Percentiles rank a stretch among this genome's conserved stretches.
phyloP scores from a whole-genome alignment of 37 sponge, comb jelly and placozoan genomes.

The Haliclona indistincta region DNA sequence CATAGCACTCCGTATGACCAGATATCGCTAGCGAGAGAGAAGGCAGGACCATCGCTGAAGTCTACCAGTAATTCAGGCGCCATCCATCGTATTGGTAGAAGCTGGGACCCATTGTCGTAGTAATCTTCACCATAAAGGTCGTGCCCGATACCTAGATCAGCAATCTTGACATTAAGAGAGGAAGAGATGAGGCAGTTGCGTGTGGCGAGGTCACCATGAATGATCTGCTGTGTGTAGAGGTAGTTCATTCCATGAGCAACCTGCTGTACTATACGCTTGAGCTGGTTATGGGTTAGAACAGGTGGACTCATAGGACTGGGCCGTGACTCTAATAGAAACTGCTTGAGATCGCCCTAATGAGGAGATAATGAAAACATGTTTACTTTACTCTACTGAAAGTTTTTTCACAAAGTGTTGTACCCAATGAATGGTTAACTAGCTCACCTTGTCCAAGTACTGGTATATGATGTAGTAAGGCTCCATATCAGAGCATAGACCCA shows the following conservation, averaged over 20 bases:
- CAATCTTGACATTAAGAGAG: conserved; percentile 70
- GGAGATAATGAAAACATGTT: neutral
- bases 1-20: conserved; percentile 91
- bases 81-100: conserved; percentile 92
- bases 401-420: neutral
- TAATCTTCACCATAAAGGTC: conserved; percentile 84
- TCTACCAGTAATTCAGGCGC: conserved; percentile 74
- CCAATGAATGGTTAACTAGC: conserved; percentile 1
- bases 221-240: conserved; percentile 74
- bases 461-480: conserved; percentile 89
- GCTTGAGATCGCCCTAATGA: conserved; percentile 79
- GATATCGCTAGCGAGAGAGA: conserved; percentile 86
- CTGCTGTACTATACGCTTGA: conserved; percentile 59
- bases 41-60: conserved; percentile 44
- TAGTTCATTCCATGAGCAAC: conserved; percentile 84
- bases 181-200: conserved; percentile 84
- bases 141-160: conserved; percentile 86
- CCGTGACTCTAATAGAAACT: conserved; percentile 46
- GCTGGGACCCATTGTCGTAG: conserved; percentile 78
- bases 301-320: conserved; percentile 20
- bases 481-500: conserved; percentile 75
- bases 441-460: conserved; percentile 80
- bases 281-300: conserved; percentile 38
- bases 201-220: conserved; percentile 86
- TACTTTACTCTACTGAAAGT: neutral